phyloP scores from a whole-genome alignment of 2,113 vertebrate genomes.

The Tamias sibiricus region DNA sequence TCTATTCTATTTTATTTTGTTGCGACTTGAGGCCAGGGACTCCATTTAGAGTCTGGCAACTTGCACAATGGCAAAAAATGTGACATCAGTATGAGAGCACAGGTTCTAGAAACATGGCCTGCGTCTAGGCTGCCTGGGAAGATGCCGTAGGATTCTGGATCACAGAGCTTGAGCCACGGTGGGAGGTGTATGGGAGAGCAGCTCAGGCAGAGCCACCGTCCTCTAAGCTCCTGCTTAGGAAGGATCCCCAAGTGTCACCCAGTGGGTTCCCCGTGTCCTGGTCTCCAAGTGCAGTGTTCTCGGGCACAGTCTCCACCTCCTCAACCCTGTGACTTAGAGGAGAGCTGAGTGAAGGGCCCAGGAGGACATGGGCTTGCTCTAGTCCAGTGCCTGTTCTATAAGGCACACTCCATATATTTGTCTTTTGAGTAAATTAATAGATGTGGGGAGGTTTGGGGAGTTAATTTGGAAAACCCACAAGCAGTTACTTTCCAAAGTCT shows the following conservation, averaged over 20 bases:
- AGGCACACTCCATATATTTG: too few species aligned
- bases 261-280: too few species aligned
- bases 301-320: accelerated
- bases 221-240: too few species aligned
- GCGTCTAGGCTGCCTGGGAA: not conserved
- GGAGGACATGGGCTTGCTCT: not conserved
- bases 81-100: not conserved
- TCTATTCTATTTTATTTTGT: too few species aligned
- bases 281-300: not conserved
- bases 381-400: not conserved
- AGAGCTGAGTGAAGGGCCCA: not conserved
- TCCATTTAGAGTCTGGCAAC: not conserved
- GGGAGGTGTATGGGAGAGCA: accelerated
- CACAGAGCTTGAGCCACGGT: not conserved
- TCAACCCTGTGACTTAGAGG: accelerated
- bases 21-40: not conserved
- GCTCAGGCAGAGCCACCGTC: accelerated
- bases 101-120: not conserved
- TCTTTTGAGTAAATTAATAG: not conserved
- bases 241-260: too few species aligned
- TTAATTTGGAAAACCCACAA: not conserved
- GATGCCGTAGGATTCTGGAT: not conserved
- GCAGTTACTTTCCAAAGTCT: not conserved
- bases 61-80: not conserved
- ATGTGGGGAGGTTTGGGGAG: not conserved